A percentile compares a stretch with the other conserved stretches of the same genome.
phyloP scores from a whole-genome alignment of 1,140 invertebrate genomes.

The Trichomalopsis sarcophagae region DNA sequence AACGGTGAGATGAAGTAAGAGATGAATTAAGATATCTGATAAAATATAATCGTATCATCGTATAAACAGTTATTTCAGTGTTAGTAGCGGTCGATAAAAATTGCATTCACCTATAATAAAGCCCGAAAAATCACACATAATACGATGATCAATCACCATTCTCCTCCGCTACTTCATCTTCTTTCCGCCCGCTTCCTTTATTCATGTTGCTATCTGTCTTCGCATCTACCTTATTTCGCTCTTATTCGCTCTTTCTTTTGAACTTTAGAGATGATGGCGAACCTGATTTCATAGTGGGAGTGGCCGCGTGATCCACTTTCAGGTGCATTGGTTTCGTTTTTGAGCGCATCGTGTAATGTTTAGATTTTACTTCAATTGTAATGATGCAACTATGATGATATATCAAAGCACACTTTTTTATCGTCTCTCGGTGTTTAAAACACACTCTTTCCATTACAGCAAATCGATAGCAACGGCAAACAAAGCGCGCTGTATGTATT shows the following conservation, averaged over 20 bases:
- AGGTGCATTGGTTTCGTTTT: conserved; percentile 22
- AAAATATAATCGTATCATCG: too few species aligned
- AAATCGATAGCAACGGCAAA: too few species aligned
- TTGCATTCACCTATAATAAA: not conserved
- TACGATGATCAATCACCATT: conserved; percentile 42
- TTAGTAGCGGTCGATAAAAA: not conserved
- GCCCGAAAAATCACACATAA: not conserved
- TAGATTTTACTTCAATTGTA: too few species aligned
- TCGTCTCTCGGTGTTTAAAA: too few species aligned
- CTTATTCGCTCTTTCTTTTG: conserved; percentile 47
- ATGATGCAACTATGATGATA: too few species aligned
- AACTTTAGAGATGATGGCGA: conserved; percentile 53
- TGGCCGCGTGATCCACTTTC: conserved; percentile 60
- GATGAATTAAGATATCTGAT: too few species aligned
- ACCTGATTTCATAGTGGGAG: conserved; percentile 64
- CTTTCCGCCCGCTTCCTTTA: conserved; percentile 31
- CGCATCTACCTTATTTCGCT: conserved; percentile 51
- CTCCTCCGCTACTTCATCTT: conserved; percentile 37
- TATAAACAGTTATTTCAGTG: not conserved
- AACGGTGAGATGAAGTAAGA: too few species aligned
- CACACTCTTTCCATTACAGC: too few species aligned
- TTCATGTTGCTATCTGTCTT: conserved; percentile 26
- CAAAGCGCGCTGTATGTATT: too few species aligned
- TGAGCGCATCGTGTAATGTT: too few species aligned
- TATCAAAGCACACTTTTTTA: too few species aligned